Evolutionary conservation across 1,140 invertebrate species (phyloP).

Genomic region (Centruroides sculpturatus): DNA sequence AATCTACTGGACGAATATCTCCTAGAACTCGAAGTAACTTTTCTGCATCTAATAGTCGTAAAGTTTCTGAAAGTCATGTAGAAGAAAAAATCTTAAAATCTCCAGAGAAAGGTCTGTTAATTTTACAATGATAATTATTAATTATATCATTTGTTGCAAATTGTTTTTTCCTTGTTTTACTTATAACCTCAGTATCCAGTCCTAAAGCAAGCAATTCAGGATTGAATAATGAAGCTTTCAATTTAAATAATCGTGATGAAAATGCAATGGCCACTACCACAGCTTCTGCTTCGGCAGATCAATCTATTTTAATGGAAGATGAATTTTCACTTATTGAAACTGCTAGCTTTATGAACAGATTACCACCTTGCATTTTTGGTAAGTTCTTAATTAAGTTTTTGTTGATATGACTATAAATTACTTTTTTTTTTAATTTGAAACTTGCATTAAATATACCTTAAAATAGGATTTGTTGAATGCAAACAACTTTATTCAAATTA

Average conservation of each 20-base stretch:
- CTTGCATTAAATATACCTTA: too few species aligned
- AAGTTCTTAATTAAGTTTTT: slow-evolving; percentile 14
- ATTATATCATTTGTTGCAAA: not conserved
- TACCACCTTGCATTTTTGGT: slow-evolving; percentile 49
- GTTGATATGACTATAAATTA: too few species aligned
- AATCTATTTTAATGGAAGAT: slow-evolving; percentile 3
- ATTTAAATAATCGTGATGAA: not conserved
- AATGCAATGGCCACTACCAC: not conserved
- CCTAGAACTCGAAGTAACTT: slow-evolving; percentile 24
- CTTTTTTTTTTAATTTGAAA: not conserved
- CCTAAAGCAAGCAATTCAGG: slow-evolving; percentile 1
- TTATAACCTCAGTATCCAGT: not conserved
- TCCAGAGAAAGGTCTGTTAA: not conserved
- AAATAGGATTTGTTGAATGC: too few species aligned
- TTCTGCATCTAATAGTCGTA: slow-evolving; percentile 26
- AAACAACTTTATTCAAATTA: too few species aligned
- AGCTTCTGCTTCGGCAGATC: not conserved
- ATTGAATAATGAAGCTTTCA: not conserved
- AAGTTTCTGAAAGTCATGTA: slow-evolving; percentile 9
- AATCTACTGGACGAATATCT: slow-evolving; percentile 19
- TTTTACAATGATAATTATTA: not conserved
- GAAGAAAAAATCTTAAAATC: slow-evolving; percentile 7
- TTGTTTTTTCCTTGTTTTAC: not conserved
- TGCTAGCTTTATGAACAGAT: slow-evolving; percentile 41
- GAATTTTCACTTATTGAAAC: slow-evolving; percentile 33